Evolutionary conservation across 2,113 vertebrate species (phyloP).

Genomic region (Coturnix japonica): DNA sequence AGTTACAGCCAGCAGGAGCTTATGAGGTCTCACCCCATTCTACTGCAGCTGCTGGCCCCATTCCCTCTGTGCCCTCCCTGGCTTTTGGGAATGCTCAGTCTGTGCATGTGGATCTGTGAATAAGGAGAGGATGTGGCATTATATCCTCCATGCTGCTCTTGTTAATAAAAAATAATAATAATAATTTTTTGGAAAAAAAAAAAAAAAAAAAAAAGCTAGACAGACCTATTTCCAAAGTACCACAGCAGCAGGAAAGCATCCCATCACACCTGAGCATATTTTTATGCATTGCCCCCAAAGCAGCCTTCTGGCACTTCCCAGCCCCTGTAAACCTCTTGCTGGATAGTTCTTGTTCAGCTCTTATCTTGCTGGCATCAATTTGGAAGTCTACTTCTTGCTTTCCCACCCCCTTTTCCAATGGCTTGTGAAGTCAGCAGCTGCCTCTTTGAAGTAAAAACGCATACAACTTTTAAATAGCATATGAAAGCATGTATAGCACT

Average conservation of each 20-base stretch:
- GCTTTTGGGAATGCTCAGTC: no score
- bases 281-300: not conserved
- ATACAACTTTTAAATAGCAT: not conserved
- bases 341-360: not conserved
- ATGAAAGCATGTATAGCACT: not conserved
- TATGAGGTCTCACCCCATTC: not conserved
- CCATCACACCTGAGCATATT: accelerated
- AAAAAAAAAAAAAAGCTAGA: no score
- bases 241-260: not conserved
- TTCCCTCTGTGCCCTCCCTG: not conserved
- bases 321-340: not conserved
- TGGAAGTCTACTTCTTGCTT: not conserved
- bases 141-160: not conserved
- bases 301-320: not conserved
- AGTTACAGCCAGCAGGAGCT: accelerated
- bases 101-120: not conserved
- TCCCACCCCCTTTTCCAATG: not conserved
- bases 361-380: not conserved
- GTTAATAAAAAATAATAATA: no score
- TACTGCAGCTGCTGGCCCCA: no score
- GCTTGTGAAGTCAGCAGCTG: not conserved
- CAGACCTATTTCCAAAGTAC: not conserved
- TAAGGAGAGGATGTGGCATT: not conserved
- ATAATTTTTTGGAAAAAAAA: no score
- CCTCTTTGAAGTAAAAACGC: not conserved